Conservation (phyloP, 2,113 vertebrate species). For the Cyprinus carpio region DNA sequence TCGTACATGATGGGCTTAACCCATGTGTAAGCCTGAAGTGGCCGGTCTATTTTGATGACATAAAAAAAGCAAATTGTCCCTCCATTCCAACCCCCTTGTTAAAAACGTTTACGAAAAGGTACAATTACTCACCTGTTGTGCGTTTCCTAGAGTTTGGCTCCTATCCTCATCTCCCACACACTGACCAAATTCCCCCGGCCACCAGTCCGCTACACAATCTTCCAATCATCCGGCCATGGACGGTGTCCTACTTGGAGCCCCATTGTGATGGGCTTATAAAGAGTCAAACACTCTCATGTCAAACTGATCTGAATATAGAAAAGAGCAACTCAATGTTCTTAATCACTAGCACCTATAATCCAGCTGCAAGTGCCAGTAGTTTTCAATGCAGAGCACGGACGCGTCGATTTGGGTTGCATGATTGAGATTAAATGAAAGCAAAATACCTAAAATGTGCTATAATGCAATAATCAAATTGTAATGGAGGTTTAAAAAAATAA, state of each 20-base stretch:
- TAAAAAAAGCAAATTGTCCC: too few relatives aligned
- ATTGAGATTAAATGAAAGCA: background rate
- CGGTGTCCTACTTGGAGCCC: constrained; percentile 84
- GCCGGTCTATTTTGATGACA: too few relatives aligned
- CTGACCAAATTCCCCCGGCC: constrained; percentile 88
- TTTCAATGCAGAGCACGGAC: background rate
- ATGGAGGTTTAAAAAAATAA: too few relatives aligned
- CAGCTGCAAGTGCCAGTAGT: background rate
- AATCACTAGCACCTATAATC: constrained; percentile 1
- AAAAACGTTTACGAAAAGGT: too few relatives aligned
- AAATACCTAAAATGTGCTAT: background rate
- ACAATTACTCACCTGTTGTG: constrained; percentile 84
- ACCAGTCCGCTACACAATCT: constrained; percentile 90
- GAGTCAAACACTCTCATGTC: constrained; percentile 89
- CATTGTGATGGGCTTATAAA: constrained; percentile 85
- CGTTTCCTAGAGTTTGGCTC: constrained; percentile 92
- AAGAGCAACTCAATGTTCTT: background rate
- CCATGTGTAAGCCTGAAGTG: too few relatives aligned
- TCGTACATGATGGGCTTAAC: too few relatives aligned
- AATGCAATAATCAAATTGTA: background rate
- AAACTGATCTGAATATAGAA: constrained; percentile 73
- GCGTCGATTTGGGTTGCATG: background rate
- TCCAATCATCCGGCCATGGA: constrained; percentile 94
- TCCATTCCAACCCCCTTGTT: too few relatives aligned
- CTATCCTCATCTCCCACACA: constrained; percentile 92